Evolutionary conservation across 2,113 vertebrate genomes (phyloP).

Genomic region (Pan paniscus): DNA sequence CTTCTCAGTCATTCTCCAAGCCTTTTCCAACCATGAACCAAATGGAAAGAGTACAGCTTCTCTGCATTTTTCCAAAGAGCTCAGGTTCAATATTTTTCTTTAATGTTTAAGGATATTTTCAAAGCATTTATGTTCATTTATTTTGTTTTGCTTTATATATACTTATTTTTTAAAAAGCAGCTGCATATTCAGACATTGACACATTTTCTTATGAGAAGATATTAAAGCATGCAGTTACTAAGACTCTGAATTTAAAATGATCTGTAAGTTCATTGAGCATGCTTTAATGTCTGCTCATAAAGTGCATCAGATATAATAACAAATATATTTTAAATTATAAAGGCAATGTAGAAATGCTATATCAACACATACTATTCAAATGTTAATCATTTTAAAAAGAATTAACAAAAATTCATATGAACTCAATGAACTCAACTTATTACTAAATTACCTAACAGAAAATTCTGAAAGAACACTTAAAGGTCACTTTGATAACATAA

Average conservation of each 20-base stretch:
- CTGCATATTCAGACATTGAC: background rate
- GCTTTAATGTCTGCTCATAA: background rate
- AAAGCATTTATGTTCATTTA: background rate
- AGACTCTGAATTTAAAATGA: background rate
- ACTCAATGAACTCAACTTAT: background rate
- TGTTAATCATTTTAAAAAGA: background rate
- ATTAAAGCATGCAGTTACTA: too few species aligned
- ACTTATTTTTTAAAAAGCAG: background rate
- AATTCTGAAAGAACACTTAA: slow-evolving; percentile 5
- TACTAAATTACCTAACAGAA: slow-evolving; percentile 2
- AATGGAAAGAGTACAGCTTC: background rate
- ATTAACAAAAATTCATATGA: background rate
- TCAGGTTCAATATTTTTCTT: background rate
- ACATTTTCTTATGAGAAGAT: too few species aligned
- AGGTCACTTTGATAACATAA: background rate
- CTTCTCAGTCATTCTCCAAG: background rate
- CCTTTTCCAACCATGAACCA: background rate
- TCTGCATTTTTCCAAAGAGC: background rate
- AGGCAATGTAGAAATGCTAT: background rate
- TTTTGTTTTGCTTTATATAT: background rate
- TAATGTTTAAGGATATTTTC: background rate
- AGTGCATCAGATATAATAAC: background rate
- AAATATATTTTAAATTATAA: background rate
- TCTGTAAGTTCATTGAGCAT: background rate
- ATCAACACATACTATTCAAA: background rate